Evolutionary conservation across 1,140 invertebrate genomes (phyloP).

Genomic region (Pseudomyrmex cubaensis): DNA sequence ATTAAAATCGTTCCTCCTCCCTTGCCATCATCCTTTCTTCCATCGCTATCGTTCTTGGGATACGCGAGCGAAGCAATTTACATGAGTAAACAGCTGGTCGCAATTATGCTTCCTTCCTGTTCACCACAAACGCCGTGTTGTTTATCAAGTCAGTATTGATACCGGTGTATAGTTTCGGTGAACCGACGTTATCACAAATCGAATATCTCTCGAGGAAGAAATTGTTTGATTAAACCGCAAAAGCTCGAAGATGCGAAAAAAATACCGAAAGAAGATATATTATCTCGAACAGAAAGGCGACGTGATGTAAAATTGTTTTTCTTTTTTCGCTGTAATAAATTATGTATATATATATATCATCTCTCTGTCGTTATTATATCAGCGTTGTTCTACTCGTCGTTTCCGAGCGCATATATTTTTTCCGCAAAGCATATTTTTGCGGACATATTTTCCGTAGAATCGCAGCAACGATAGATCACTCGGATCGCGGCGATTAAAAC

Average conservation of each 20-base stretch:
- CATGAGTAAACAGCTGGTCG: constrained; percentile 57
- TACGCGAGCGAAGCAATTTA: constrained; percentile 52
- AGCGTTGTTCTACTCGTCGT: constrained; percentile 6
- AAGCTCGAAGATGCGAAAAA: neutral
- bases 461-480: constrained; percentile 23
- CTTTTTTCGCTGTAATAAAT: neutral
- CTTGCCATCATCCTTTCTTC: constrained; percentile 16
- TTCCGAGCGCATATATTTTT: constrained; percentile 46
- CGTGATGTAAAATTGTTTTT: too few species aligned
- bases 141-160: constrained; percentile 37
- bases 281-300: neutral
- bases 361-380: constrained; percentile 16
- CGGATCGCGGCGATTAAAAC: constrained; percentile 42
- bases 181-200: constrained; percentile 2
- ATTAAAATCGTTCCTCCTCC: constrained; percentile 38
- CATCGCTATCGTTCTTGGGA: constrained; percentile 43
- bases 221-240: neutral
- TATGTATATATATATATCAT: neutral
- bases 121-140: neutral
- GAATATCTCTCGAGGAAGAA: neutral
- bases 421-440: neutral
- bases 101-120: constrained; percentile 51
- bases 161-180: constrained; percentile 29
- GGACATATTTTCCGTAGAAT: neutral
- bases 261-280: neutral